Evolutionary conservation across 2,113 vertebrate species (phyloP), one percentile per base, ranked within the genome.

Genomic region (Phasianus colchicus): DNA sequence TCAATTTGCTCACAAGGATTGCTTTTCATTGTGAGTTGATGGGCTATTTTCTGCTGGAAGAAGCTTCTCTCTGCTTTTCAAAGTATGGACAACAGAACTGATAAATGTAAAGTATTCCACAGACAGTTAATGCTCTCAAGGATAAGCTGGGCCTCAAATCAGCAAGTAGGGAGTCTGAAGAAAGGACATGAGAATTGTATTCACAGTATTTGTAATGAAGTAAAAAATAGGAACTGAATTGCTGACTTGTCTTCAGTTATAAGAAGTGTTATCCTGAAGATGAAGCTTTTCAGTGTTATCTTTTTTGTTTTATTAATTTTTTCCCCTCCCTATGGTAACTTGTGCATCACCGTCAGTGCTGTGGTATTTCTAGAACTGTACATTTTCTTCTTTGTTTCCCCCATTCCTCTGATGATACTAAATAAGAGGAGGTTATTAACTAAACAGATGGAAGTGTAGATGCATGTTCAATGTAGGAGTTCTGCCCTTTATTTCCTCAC

Each of bases 161-260:
- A 27, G 45, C 40, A 10, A 65, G 55, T 48, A 1, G 4, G 3
- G 24, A 12, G 19, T 67, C 64, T 88, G 82, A 50, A 40, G 79
- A 64, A 38, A 88, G 50, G 60, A 92, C 82, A 74, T 83, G 72
- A 92, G 86, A 78, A 20, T 27, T 77, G 52, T 50, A 5, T 72
- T 88, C 42, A 14, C 32, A 64, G 12, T 34, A 19, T 36, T 55
- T 67, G 65, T 63, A 66, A 71, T 43, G 63, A 57, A 5, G 30
- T 54, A 52, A 86, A 89, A 96, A 89, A 65, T 52, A 48, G 13
- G 42, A 77, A 29, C 60, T 81, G 72, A 83, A 69, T 88, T 75
- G 20, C 47, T 69, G 65, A 11, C 57, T 92, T 81, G 61, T 61
- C 60, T 83, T 78, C 60, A 69, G 60, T 83, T 71, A 0, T 10